phyloP scores from a whole-genome alignment of 2,888 invertebrate species.

The Ophraella communa region DNA sequence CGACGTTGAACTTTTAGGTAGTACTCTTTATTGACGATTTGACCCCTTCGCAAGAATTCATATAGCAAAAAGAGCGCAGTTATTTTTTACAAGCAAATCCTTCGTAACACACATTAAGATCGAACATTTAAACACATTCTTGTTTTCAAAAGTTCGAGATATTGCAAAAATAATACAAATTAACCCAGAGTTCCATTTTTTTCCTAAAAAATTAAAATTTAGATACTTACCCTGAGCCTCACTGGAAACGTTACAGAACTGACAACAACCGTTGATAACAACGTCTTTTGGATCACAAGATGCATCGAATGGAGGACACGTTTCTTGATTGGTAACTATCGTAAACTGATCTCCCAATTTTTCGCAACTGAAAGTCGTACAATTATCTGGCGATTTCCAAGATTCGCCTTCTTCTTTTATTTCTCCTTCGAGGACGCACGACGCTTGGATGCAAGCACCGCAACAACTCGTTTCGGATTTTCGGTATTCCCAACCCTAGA shows the following conservation, averaged over 20 bases:
- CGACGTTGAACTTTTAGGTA: too few species aligned
- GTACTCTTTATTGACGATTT: too few species aligned
- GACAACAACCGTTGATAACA: slow-evolving; percentile 72
- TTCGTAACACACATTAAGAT: too few species aligned
- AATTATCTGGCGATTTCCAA: slow-evolving; percentile 70
- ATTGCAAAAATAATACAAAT: too few species aligned
- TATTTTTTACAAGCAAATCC: too few species aligned
- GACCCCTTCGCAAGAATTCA: too few species aligned
- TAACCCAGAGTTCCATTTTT: too few species aligned
- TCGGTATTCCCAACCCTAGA: slow-evolving; percentile 68
- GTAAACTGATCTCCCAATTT: slow-evolving; percentile 60
- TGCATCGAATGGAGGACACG: slow-evolving; percentile 68
- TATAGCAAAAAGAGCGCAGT: too few species aligned
- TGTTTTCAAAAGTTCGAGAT: too few species aligned
- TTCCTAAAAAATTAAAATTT: too few species aligned
- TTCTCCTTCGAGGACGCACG: slow-evolving; percentile 65
- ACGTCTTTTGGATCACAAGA: slow-evolving; percentile 64
- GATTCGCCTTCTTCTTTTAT: slow-evolving; percentile 62
- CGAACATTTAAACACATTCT: too few species aligned
- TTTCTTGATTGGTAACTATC: slow-evolving; percentile 54
- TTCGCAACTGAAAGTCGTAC: slow-evolving; percentile 68
- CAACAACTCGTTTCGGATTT: slow-evolving; percentile 64
- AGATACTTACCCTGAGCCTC: slow-evolving; percentile 57
- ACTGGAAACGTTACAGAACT: slow-evolving; percentile 66
- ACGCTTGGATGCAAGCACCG: slow-evolving; percentile 69